A percentile compares a stretch with the other conserved stretches of the same genome.
These are phyloP conservation scores for Altica lythri DNA, from an alignment of 2,888 invertebrate genomes.

Conservation along the genomic window DNA sequence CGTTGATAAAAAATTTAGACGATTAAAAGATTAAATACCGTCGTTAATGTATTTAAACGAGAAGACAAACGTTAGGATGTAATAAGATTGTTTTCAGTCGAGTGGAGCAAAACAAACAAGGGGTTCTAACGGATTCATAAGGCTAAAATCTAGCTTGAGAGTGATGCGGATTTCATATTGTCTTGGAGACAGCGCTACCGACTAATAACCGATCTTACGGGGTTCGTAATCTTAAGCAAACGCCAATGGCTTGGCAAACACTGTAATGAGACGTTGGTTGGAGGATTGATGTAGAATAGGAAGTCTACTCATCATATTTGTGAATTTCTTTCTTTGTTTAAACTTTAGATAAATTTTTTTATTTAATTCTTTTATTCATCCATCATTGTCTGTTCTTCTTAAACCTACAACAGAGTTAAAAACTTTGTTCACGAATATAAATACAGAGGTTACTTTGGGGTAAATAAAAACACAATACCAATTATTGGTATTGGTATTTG, in stretches of 20 bases:
- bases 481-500: too few species aligned
- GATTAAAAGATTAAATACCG: conserved; percentile 14
- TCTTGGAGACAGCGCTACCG: conserved; percentile 45
- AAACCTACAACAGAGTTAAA: too few species aligned
- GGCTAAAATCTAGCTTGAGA: conserved; percentile 45
- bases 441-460: too few species aligned
- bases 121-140: conserved; percentile 47
- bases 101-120: conserved; percentile 50
- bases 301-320: not conserved
- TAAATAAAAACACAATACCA: too few species aligned
- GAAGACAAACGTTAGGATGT: conserved; percentile 40
- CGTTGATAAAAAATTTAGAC: too few species aligned
- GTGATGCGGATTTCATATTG: conserved; percentile 40
- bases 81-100: conserved; percentile 51
- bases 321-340: too few species aligned
- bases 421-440: too few species aligned
- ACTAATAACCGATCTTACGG: conserved; percentile 41
- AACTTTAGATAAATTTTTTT: too few species aligned
- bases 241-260: conserved; percentile 49
- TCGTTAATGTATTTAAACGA: conserved; percentile 31
- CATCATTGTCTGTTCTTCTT: too few species aligned
- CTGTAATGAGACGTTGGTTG: conserved; percentile 45
- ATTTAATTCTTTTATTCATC: too few species aligned
- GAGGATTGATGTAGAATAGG: not conserved
- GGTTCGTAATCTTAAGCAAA: conserved; percentile 48